Evolutionary conservation across 2,888 invertebrate species (phyloP).

Genomic region (Hybos culiciformis): DNA sequence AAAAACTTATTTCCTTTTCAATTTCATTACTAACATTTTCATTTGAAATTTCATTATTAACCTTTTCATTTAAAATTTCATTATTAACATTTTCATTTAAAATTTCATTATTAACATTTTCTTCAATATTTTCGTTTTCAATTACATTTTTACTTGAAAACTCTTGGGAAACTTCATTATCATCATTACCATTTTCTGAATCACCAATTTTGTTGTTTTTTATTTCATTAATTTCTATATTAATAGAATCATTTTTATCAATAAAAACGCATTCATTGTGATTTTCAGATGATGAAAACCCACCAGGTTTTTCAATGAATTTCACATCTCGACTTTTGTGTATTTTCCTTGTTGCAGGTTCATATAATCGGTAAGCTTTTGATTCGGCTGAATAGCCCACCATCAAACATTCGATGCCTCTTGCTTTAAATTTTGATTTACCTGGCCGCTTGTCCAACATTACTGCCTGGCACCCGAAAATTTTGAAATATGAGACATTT

Average conservation of each 20-base stretch:
- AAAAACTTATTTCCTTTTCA: too few species aligned
- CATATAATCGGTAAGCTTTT: not conserved
- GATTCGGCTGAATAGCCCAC: not conserved
- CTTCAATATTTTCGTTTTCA: too few species aligned
- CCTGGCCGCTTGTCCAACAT: conserved; percentile 10
- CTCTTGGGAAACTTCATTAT: not conserved
- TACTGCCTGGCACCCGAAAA: conserved; percentile 13
- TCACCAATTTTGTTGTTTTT: not conserved
- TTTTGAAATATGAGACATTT: conserved; percentile 11
- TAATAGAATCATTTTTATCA: too few species aligned
- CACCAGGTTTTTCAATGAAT: not conserved
- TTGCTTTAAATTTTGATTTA: conserved; percentile 12
- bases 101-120: too few species aligned
- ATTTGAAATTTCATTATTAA: too few species aligned
- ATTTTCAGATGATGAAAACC: too few species aligned
- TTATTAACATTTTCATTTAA: too few species aligned
- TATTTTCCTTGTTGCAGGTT: not conserved
- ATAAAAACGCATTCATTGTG: too few species aligned
- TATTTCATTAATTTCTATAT: not conserved
- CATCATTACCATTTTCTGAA: not conserved
- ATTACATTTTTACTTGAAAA: too few species aligned
- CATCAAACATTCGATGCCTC: not conserved
- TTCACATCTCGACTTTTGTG: not conserved
- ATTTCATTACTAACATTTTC: not conserved
- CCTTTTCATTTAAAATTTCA: too few species aligned